These are phyloP conservation scores for Ormyrus rosae DNA, from an alignment of 2,888 invertebrate species.

Conservation along the genomic window DNA sequence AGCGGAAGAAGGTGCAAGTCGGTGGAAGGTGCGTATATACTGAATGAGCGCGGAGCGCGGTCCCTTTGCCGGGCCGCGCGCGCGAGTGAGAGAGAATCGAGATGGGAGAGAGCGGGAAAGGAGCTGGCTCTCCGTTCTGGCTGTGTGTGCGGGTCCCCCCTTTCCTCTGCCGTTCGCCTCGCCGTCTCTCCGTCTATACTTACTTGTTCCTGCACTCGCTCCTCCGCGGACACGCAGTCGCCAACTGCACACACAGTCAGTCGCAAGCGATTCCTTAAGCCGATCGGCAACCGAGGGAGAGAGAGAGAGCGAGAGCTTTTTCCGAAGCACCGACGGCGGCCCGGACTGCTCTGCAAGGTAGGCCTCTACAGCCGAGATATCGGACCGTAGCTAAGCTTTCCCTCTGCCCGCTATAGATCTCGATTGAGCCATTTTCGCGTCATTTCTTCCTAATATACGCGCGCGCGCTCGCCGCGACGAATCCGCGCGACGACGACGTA, in stretches of 20 bases:
- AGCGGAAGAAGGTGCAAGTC: background rate
- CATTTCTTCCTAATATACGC: too few species aligned
- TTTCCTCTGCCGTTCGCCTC: too few species aligned
- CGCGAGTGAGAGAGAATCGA: conserved; percentile 12
- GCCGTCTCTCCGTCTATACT: background rate
- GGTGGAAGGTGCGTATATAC: background rate
- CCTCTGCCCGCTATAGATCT: too few species aligned
- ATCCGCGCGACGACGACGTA: too few species aligned
- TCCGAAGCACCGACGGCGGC: too few species aligned
- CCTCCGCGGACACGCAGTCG: conserved; percentile 18
- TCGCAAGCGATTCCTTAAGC: background rate
- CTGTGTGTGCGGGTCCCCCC: too few species aligned
- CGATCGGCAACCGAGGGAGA: background rate
- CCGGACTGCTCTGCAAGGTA: too few species aligned
- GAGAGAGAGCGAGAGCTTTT: background rate
- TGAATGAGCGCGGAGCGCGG: background rate
- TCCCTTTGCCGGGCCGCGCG: background rate
- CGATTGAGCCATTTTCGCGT: too few species aligned
- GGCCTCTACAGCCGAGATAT: too few species aligned
- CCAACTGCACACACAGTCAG: conserved; percentile 16
- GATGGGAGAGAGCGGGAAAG: conserved; percentile 2
- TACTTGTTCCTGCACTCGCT: conserved; percentile 42
- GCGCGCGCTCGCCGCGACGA: too few species aligned
- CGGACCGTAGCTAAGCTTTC: too few species aligned
- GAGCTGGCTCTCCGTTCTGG: background rate